Conservation (phyloP, 64 coral and sea anemone genomes). For the Platygyra sinensis region DNA sequence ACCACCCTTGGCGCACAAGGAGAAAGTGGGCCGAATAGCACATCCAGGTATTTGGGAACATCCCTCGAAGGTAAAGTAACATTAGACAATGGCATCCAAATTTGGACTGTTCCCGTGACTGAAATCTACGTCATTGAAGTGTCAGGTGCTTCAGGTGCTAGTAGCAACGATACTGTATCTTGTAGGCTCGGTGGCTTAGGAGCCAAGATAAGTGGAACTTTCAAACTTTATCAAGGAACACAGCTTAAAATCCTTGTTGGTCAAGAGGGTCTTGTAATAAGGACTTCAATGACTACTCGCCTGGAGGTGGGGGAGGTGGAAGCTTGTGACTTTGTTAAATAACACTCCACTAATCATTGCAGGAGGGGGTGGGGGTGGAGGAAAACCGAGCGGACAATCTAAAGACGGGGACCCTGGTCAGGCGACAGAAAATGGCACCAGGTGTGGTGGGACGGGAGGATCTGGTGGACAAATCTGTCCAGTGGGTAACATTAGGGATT, state of each 20-base stretch:
- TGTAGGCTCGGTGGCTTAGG: constrained; percentile 26
- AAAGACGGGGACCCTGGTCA: constrained; percentile 53
- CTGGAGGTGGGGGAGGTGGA: constrained; percentile 2
- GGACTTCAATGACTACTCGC: too few relatives aligned
- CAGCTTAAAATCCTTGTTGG: constrained; percentile 36
- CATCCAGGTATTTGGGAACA: constrained; percentile 58
- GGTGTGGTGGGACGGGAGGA: constrained; percentile 63
- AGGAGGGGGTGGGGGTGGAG: constrained; percentile 44
- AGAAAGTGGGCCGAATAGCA: constrained; percentile 48
- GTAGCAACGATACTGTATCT: neutral
- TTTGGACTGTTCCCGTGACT: constrained; percentile 70
- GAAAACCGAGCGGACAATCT: neutral
- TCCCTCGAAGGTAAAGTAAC: constrained; percentile 53
- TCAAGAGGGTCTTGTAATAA: neutral
- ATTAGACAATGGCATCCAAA: constrained; percentile 55
- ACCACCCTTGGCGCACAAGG: constrained; percentile 48
- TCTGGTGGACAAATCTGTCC: constrained; percentile 34
- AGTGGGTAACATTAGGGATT: neutral
- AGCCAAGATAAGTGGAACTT: constrained; percentile 43
- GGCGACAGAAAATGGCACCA: constrained; percentile 56
- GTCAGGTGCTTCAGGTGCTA: constrained; percentile 50
- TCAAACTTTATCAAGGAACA: constrained; percentile 13
- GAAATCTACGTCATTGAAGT: constrained; percentile 67
- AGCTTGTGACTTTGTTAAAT: constrained; percentile 30
- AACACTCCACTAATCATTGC: constrained; percentile 38